phyloP scores from a whole-genome alignment of 2,888 invertebrate species.

The Nasonovia ribisnigri region DNA sequence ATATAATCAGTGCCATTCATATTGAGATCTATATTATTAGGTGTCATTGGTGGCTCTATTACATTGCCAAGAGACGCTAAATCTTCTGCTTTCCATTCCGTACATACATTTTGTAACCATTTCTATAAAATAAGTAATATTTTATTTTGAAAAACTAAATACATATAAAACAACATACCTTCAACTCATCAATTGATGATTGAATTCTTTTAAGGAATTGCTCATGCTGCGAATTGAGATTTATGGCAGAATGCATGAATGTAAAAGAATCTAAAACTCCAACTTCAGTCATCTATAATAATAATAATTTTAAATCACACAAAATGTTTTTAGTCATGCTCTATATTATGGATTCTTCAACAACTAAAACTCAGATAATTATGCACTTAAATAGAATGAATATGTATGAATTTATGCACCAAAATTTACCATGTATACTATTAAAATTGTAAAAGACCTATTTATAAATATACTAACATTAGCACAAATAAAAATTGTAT shows the following conservation, averaged over 20 bases:
- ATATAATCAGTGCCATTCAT: conserved; percentile 55
- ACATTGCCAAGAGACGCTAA: conserved; percentile 60
- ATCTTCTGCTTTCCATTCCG: conserved; percentile 63
- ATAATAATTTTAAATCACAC: not conserved
- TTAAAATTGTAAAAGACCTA: not conserved
- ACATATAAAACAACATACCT: conserved; percentile 33
- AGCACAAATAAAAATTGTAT: not conserved
- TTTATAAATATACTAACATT: not conserved
- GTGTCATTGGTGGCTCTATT: conserved; percentile 59
- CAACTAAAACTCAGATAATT: not conserved
- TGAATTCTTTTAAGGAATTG: conserved; percentile 66
- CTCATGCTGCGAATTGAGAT: conserved; percentile 63
- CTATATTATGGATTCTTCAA: not conserved
- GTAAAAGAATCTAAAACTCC: conserved; percentile 66
- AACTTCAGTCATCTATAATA: conserved; percentile 61
- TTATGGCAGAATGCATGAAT: conserved; percentile 65
- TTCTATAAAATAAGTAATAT: conserved; percentile 48
- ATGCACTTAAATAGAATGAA: not conserved
- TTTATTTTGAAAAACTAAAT: not conserved
- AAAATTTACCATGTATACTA: not conserved
- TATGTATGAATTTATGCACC: not conserved
- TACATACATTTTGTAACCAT: conserved; percentile 60
- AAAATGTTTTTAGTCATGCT: not conserved
- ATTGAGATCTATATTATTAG: conserved; percentile 56
- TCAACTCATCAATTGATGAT: conserved; percentile 65